Evolutionary conservation across 1,140 invertebrate genomes (phyloP), one percentile per base, ranked within the genome.

Genomic region (Magallana ariakensis): DNA sequence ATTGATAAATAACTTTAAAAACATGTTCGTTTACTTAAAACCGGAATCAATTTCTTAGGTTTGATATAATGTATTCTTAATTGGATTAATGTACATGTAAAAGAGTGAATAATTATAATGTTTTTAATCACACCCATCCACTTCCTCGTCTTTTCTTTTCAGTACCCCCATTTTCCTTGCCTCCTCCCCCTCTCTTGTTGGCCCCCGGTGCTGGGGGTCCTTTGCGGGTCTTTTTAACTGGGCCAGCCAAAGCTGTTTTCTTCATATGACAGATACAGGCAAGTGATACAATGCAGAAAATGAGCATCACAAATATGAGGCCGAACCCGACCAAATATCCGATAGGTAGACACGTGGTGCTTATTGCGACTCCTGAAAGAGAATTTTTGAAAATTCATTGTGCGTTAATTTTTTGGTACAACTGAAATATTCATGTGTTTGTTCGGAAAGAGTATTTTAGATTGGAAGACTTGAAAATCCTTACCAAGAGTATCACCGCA

Each of bases 341-440:
- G 0, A 88, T 11, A 10, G 85, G 66, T 19, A 88, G 83, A 84
- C 87, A 88, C 1, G 46, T 80, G 15, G 62, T 26, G 13, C 87
- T 81, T 7, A 88, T 80, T 22, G 82, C 87, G 22, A 88, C 75
- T 62, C 85, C 87, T 88, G 80, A 80, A 13, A 60, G 80, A 84
- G 0, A 57, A 33, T 16, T 57, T 80, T 7, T 80, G 5, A 3
- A 5, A 15, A 62, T 19, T 62, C 19, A 62, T 19, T 62, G 19
- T 16, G 2, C 19, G 19, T 4, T 46, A 4, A 46, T 46, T 46
- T 2, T 46, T 46, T 46, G 33, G 5, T 46, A 46, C 33, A 46
- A 46, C 0, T 46, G 33, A 46, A 46, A 46, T 46, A 46, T 46
- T 46, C 33, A 4, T 46, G 33, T 46, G 33, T 46, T 46, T 46